A percentile compares a stretch with the other conserved stretches of the same genome.
Conservation (phyloP, 2,113 vertebrate species). For the Lampris incognitus region DNA sequence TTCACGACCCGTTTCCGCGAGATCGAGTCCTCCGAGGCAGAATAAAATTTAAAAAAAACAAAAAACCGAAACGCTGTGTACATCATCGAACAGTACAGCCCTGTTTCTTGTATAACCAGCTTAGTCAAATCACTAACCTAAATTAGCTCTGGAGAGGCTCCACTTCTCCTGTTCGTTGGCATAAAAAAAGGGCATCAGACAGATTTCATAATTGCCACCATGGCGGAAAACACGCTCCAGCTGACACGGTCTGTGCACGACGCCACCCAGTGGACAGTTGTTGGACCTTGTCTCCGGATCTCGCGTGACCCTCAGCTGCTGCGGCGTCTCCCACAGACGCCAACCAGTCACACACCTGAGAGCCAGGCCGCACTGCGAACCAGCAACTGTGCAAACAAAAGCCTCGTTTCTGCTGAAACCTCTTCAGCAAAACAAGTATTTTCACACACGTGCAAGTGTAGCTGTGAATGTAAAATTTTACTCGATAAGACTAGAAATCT, state of each 20-base stretch:
- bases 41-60: constrained; percentile 57
- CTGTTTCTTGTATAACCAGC: constrained; percentile 70
- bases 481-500: too few species aligned
- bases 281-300: constrained; percentile 2
- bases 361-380: constrained; percentile 43
- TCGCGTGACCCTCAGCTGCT: constrained; percentile 60
- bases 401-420: background rate
- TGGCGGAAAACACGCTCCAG: background rate
- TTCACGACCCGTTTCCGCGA: background rate
- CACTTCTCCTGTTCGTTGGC: constrained; percentile 25
- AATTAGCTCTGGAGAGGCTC: constrained; percentile 37
- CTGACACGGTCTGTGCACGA: constrained; percentile 7
- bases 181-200: constrained; percentile 44
- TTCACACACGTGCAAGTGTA: too few species aligned
- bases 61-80: constrained; percentile 53
- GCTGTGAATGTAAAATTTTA: too few species aligned
- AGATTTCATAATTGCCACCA: constrained; percentile 43
- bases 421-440: background rate
- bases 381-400: constrained; percentile 15
- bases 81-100: constrained; percentile 58
- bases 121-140: constrained; percentile 58
- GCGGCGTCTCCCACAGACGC: constrained; percentile 55
- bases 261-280: constrained; percentile 67
- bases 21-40: constrained; percentile 27
- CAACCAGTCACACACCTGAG: constrained; percentile 62